Base-by-base conservation (phyloP, 2,797 vertebrate species). In the Sebastes minor region DNA sequence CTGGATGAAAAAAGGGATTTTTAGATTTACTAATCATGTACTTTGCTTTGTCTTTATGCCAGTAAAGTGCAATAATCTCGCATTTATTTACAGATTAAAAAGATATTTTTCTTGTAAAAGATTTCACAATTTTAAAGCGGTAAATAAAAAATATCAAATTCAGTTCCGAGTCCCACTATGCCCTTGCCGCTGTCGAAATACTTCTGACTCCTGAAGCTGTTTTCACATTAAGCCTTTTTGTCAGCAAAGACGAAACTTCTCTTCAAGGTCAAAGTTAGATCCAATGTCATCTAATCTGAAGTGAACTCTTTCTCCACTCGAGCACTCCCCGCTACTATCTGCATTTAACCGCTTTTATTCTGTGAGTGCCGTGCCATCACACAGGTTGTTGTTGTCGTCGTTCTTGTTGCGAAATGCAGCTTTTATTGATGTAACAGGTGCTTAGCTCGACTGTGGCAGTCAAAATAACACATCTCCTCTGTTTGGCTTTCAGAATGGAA, bases 371-470 rank as follows among this genome's bases (percentile, higher is more conserved):
- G 74, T 5, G 74, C 81, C 86, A 83, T 92, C 90, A 83, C 83
- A 88, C 88, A 91, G 88, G 89, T 92, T 92, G 93, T 82, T 76
- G 76, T 84, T 76, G 67, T 59, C 68, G 57, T 27, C 65, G 65
- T 55, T 83, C 87, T 89, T 74, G 82, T 93, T 89, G 88, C 82
- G 83, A 92, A 89, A 89, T 25, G 79, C 83, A 10, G 87, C 91
- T 90, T 91, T 94, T 95, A 94, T 95, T 95, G 95, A 96, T 94
- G 94, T 95, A 96, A 96, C 95, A 95, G 95, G 95, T 96, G 95
- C 94, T 93, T 78, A 89, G 91, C 91, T 92, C 85, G 90, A 92
- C 93, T 78, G 86, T 55, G 88, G 86, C 91, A 94, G 94, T 91
- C 91, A 92, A 94, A 91, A 87, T 90, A 91, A 89, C 82, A 88